Conservation (phyloP, 2,888 invertebrate genomes). For the Ectropis crepuscularia region DNA sequence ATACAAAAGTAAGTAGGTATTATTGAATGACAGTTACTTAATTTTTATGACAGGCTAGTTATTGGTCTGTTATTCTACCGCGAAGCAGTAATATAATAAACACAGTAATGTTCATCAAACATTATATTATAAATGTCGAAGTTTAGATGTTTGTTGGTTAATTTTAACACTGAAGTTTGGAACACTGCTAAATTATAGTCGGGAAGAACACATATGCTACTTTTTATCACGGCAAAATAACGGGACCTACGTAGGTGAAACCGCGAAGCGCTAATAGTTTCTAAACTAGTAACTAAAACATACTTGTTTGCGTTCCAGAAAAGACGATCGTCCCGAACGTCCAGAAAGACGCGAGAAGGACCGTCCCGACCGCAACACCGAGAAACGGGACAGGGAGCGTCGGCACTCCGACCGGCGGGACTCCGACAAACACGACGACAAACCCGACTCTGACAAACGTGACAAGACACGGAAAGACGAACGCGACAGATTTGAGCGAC, state of each 20-base stretch:
- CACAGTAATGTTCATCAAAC: no score
- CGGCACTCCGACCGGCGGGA: slow-evolving; percentile 35
- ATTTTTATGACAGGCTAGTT: no score
- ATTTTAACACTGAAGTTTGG: no score
- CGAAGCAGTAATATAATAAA: no score
- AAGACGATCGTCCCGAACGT: slow-evolving; percentile 54
- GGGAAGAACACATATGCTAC: no score
- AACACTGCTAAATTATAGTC: no score
- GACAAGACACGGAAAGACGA: slow-evolving; percentile 21
- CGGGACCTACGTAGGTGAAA: background rate
- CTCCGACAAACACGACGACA: slow-evolving; percentile 33
- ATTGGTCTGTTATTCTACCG: no score
- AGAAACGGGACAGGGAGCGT: slow-evolving; percentile 43
- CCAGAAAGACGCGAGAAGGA: slow-evolving; percentile 51
- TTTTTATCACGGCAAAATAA: no score
- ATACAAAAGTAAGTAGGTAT: slow-evolving; percentile 31
- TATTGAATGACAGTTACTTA: background rate
- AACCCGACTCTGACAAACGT: slow-evolving; percentile 22
- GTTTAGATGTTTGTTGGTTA: no score
- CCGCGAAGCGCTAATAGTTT: background rate
- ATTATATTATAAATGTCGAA: no score
- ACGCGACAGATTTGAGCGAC: slow-evolving; percentile 8
- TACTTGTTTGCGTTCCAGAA: slow-evolving; percentile 44
- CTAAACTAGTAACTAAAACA: background rate
- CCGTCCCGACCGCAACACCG: slow-evolving; percentile 36